phyloP scores from a whole-genome alignment of 2,113 vertebrate genomes.

The Chaetura pelagica region DNA sequence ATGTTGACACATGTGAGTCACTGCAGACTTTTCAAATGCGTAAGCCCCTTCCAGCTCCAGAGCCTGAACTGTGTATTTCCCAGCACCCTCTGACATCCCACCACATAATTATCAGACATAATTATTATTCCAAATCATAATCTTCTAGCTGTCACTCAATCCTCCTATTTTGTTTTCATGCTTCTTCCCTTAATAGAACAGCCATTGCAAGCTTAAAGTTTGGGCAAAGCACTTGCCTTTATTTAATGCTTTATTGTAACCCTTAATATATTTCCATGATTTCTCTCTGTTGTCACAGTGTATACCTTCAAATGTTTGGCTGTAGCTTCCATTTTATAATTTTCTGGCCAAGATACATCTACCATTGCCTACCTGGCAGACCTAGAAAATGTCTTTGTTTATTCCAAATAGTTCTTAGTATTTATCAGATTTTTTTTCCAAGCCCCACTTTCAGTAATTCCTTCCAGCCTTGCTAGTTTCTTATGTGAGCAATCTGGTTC shows the following conservation, averaged over 20 bases:
- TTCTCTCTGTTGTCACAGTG: not conserved
- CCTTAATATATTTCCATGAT: not conserved
- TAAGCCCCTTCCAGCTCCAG: not conserved
- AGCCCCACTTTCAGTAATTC: not conserved
- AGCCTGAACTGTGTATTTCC: not conserved
- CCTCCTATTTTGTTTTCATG: not conserved
- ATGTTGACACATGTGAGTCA: not conserved
- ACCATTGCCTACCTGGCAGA: not conserved
- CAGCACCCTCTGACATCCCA: not conserved
- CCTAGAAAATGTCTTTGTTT: not conserved
- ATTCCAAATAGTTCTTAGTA: not conserved
- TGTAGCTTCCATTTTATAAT: not conserved
- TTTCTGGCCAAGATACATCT: not conserved
- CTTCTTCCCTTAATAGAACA: not conserved
- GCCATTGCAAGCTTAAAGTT: not conserved
- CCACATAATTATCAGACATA: not conserved
- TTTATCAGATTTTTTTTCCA: not conserved
- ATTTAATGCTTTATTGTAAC: not conserved
- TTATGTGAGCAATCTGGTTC: not conserved
- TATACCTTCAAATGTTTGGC: not conserved
- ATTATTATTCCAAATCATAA: not conserved
- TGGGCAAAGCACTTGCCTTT: not conserved
- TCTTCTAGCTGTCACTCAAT: not conserved
- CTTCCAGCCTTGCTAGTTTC: not conserved
- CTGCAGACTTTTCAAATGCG: not conserved